phyloP scores from a whole-genome alignment of 2,888 invertebrate species.

The Trimorus sp. region DNA sequence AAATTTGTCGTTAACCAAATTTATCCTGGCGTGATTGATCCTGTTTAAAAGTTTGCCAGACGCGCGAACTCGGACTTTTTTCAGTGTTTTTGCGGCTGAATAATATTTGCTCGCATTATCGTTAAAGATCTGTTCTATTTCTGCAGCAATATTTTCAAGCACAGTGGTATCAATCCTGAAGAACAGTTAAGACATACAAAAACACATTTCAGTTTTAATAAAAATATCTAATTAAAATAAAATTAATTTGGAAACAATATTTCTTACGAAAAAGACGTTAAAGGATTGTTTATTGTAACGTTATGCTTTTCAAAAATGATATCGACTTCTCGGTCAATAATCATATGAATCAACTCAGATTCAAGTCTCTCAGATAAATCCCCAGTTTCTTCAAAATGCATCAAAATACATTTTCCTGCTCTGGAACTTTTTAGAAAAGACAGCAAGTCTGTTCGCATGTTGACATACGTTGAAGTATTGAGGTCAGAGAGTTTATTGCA shows the following conservation, averaged over 20 bases:
- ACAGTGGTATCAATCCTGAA: not conserved
- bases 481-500: too few species aligned
- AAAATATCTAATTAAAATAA: too few species aligned
- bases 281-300: too few species aligned
- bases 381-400: not conserved
- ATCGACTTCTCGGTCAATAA: conserved; percentile 1
- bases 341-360: not conserved
- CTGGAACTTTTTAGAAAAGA: not conserved
- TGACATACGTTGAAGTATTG: not conserved
- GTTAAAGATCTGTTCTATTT: not conserved
- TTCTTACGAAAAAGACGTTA: too few species aligned
- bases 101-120: not conserved
- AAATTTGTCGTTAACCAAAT: conserved; percentile 27
- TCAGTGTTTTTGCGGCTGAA: not conserved
- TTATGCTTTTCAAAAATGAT: too few species aligned
- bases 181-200: too few species aligned
- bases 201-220: too few species aligned
- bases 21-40: conserved; percentile 9
- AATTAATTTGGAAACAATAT: too few species aligned
- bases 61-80: not conserved
- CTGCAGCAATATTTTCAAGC: not conserved
- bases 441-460: not conserved
- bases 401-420: not conserved
- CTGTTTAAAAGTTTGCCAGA: conserved; percentile 6
- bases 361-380: not conserved